Evolutionary conservation across 2,113 vertebrate genomes (phyloP).

Genomic region (Trogon surrucura): DNA sequence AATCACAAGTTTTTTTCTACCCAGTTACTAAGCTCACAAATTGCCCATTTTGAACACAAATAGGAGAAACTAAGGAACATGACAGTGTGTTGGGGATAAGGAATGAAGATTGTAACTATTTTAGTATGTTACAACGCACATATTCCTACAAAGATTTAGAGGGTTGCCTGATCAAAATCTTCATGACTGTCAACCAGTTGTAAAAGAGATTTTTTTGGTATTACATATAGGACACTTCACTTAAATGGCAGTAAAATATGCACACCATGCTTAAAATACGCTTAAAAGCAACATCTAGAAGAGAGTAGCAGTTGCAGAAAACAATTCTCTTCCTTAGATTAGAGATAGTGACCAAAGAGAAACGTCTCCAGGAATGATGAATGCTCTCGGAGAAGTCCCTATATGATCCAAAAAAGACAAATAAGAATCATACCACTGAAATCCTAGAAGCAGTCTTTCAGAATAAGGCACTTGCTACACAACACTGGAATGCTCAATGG

Average conservation of each 20-base stretch:
- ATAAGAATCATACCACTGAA: neutral
- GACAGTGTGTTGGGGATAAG: neutral
- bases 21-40: neutral
- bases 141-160: neutral
- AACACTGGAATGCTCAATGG: neutral
- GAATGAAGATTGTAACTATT: neutral
- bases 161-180: neutral
- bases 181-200: neutral
- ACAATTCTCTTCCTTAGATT: neutral
- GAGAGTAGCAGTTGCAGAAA: neutral
- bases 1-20: neutral
- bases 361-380: neutral
- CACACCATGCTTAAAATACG: neutral
- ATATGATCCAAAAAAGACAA: neutral
- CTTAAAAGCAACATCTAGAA: neutral
- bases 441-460: neutral
- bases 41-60: neutral
- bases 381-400: neutral
- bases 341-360: neutral
- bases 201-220: neutral
- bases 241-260: neutral
- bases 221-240: neutral
- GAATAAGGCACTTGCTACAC: neutral
- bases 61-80: neutral
- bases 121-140: neutral